Evolutionary conservation across 2,888 invertebrate species (phyloP).

Genomic region (Amorpha juglandis): DNA sequence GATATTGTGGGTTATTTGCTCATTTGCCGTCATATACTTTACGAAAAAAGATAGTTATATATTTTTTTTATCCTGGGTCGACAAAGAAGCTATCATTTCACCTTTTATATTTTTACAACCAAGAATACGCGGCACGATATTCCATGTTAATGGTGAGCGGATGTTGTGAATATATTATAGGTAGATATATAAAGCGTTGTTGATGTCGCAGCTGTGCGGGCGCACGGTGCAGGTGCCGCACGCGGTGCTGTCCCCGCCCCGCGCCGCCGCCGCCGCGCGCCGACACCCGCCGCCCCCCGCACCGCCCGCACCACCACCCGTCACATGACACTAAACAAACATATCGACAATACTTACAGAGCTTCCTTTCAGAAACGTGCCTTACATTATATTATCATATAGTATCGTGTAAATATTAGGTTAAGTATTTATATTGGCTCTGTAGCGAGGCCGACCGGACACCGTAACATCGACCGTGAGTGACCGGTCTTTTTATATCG

Average conservation of each 20-base stretch:
- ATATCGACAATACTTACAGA: neutral
- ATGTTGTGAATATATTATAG: no score
- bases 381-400: constrained; percentile 38
- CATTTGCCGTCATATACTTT: no score
- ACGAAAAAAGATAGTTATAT: no score
- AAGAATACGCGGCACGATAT: no score
- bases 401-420: constrained; percentile 57
- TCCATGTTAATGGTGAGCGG: no score
- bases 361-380: constrained; percentile 32
- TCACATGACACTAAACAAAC: constrained; percentile 15
- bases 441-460: neutral
- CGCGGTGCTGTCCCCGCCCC: constrained; percentile 72
- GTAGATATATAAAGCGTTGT: neutral
- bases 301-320: constrained; percentile 39
- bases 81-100: no score
- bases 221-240: constrained; percentile 74
- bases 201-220: constrained; percentile 49
- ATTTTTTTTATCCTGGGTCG: no score
- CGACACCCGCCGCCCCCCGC: constrained; percentile 57
- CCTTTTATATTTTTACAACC: no score
- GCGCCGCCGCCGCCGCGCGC: constrained; percentile 58
- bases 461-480: neutral
- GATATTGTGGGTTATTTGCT: no score
- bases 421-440: constrained; percentile 57
- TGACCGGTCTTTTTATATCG: constrained; percentile 2